Conservation (phyloP, 64 coral and sea anemone species). For the Cladopsammia gracilis region DNA sequence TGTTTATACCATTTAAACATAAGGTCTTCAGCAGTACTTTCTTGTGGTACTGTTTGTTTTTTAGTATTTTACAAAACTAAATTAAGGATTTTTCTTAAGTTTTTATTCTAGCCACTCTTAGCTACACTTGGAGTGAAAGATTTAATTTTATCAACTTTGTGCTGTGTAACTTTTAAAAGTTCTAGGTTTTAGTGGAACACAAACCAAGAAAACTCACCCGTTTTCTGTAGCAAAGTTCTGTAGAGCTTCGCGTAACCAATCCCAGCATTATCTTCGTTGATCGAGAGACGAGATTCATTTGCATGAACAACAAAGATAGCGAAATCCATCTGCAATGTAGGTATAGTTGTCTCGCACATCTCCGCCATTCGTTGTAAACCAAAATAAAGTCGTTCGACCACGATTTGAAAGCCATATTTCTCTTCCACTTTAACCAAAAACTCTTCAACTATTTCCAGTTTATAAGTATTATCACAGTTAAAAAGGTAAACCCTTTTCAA, state of each 20-base stretch:
- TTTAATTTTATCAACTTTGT: too few species aligned
- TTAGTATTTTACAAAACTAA: too few species aligned
- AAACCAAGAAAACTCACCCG: conserved; percentile 23
- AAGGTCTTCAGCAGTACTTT: too few species aligned
- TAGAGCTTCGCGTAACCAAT: conserved; percentile 75
- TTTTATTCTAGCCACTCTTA: too few species aligned
- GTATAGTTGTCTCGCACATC: conserved; percentile 11
- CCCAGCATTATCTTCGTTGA: conserved; percentile 68
- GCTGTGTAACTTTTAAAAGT: too few species aligned
- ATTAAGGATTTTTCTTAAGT: too few species aligned
- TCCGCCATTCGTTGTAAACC: conserved; percentile 57
- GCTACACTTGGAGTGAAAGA: too few species aligned
- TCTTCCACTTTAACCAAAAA: background rate
- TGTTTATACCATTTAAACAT: too few species aligned
- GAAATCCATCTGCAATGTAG: background rate
- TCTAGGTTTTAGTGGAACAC: too few species aligned
- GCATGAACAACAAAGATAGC: conserved; percentile 90
- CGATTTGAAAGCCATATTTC: background rate
- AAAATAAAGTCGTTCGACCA: conserved; percentile 52
- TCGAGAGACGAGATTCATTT: conserved; percentile 69
- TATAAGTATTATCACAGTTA: conserved; percentile 82
- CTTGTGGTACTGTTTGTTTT: too few species aligned
- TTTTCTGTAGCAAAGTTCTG: conserved; percentile 33
- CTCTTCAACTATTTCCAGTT: conserved; percentile 47
- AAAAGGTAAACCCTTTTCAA: conserved; percentile 48